phyloP scores from a whole-genome alignment of 2,113 vertebrate genomes.

The Galemys pyrenaicus region DNA sequence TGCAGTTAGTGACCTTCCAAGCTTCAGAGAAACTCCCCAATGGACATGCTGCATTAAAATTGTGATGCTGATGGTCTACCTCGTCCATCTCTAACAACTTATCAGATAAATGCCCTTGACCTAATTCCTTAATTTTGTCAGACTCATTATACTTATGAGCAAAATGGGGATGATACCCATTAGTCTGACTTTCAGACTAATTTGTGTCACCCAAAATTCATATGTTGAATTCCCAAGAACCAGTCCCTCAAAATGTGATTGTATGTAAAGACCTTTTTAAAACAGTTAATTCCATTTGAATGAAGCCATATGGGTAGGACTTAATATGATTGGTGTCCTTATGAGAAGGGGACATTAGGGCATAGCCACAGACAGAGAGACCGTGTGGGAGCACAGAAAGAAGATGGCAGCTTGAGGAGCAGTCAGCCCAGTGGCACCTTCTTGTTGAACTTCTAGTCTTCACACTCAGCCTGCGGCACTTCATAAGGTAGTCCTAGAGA shows the following conservation, averaged over 20 bases:
- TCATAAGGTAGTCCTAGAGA: neutral
- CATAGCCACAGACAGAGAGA: neutral
- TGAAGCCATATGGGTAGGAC: neutral
- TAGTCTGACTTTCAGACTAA: neutral
- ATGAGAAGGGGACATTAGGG: neutral
- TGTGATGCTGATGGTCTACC: rapidly evolving
- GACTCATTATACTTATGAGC: neutral
- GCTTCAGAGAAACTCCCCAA: neutral
- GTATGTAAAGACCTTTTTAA: neutral
- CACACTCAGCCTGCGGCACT: neutral
- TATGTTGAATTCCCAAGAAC: neutral
- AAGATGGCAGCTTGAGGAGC: neutral
- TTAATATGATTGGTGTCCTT: neutral
- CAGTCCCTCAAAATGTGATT: neutral
- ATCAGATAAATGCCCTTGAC: neutral
- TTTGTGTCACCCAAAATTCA: neutral
- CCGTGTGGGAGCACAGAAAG: rapidly evolving
- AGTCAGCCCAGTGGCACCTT: neutral
- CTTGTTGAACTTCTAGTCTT: neutral
- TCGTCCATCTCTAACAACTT: neutral
- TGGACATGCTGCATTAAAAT: neutral
- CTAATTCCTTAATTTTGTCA: neutral
- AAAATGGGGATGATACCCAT: neutral
- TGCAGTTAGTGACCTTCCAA: neutral
- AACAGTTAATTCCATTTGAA: too few relatives aligned